These are phyloP conservation scores for Tylochromis polylepis DNA, from an alignment of 2,113 vertebrate genomes.

Conservation along the genomic window DNA sequence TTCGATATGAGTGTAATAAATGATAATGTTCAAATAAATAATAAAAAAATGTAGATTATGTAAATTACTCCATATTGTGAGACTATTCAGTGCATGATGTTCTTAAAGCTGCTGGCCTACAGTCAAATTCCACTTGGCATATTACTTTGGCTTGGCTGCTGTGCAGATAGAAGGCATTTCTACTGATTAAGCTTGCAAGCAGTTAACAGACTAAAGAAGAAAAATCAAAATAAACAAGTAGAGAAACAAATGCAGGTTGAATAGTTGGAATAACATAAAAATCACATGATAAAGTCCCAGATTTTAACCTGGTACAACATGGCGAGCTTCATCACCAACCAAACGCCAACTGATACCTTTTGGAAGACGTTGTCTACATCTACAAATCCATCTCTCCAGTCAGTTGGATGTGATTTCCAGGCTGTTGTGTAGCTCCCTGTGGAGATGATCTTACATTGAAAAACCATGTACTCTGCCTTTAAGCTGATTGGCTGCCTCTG, in stretches of 20 bases:
- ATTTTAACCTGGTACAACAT: not conserved
- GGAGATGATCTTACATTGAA: not conserved
- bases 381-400: not conserved
- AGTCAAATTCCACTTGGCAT: not conserved
- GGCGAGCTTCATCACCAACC: not conserved
- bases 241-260: not conserved
- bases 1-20: not conserved
- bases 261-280: not conserved
- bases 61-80: not conserved
- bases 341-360: not conserved
- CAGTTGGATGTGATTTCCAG: rapidly evolving
- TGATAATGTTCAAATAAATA: not conserved
- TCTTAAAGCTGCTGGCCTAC: not conserved
- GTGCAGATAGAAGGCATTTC: not conserved
- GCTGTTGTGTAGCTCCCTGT: not conserved
- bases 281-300: not conserved
- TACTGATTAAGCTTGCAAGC: not conserved
- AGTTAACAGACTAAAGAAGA: not conserved
- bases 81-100: not conserved
- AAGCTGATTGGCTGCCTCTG: not conserved
- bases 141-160: not conserved
- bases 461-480: not conserved
- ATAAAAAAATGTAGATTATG: not conserved
- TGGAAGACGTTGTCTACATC: not conserved
- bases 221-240: not conserved